These are phyloP conservation scores for Sphaerodactylus townsendi DNA, from an alignment of 2,113 vertebrate genomes.

Conservation along the genomic window DNA sequence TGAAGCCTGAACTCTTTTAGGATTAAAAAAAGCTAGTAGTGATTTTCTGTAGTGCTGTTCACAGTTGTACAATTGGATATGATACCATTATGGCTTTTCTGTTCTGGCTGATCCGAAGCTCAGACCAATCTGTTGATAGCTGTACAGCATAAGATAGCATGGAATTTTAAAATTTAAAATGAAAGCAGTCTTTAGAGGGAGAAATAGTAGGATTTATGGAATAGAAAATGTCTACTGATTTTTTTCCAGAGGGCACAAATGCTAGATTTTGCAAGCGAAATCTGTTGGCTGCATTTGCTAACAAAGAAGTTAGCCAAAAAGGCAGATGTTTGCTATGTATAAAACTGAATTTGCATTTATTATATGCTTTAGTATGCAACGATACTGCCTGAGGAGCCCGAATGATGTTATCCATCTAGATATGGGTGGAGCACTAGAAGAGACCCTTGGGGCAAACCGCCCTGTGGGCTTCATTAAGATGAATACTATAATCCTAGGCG, in stretches of 20 bases:
- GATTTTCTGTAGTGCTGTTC: constrained; percentile 23
- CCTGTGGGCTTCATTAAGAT: constrained; percentile 50
- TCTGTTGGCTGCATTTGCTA: not conserved
- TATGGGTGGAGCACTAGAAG: constrained; percentile 2
- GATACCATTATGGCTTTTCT: constrained; percentile 25
- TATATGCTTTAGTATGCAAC: constrained; percentile 38
- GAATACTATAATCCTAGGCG: constrained; percentile 34
- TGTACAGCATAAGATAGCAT: constrained; percentile 9
- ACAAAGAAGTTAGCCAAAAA: not conserved
- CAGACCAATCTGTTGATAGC: constrained; percentile 19
- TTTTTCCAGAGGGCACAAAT: not conserved
- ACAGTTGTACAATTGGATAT: constrained; percentile 23
- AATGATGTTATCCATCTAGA: constrained; percentile 40
- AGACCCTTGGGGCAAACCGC: constrained; percentile 33
- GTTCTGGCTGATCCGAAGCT: constrained; percentile 39
- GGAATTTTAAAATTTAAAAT: constrained; percentile 30
- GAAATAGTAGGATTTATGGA: constrained; percentile 15
- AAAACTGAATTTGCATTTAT: constrained; percentile 1
- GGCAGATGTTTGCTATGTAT: not conserved
- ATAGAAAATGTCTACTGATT: not conserved
- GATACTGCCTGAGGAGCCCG: constrained; percentile 15
- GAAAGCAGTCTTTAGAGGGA: constrained; percentile 34
- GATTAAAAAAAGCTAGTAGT: not conserved
- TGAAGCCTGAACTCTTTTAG: no score
- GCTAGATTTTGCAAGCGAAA: not conserved